Percentiles rank a stretch among this genome's conserved stretches.
These are phyloP conservation scores for Macrophya annulata DNA, from an alignment of 2,888 invertebrate species.

Conservation along the genomic window DNA sequence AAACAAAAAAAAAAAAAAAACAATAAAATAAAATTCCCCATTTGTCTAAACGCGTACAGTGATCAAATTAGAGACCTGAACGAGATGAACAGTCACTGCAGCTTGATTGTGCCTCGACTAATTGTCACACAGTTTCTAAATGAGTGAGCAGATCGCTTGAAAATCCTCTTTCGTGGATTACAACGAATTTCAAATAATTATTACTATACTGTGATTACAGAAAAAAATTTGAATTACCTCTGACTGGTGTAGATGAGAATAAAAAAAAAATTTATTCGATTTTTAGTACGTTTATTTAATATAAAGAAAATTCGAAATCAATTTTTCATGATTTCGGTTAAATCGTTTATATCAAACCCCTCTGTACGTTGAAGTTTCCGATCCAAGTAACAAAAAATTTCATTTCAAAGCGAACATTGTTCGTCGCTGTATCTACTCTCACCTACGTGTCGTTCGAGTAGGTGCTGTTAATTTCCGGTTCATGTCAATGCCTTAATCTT, in stretches of 20 bases:
- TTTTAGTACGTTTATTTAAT: not conserved
- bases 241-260: not conserved
- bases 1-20: not conserved
- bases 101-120: not conserved
- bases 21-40: not conserved
- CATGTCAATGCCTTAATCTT: constrained; percentile 31
- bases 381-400: not conserved
- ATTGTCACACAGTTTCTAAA: constrained; percentile 19
- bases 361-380: constrained; percentile 1
- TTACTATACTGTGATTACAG: not conserved
- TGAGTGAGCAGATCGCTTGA: not conserved
- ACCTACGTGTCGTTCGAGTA: not conserved
- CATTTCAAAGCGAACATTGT: constrained; percentile 10
- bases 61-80: constrained; percentile 12
- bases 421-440: not conserved
- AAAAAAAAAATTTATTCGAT: not conserved
- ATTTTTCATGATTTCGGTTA: not conserved
- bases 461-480: constrained; percentile 43
- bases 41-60: not conserved
- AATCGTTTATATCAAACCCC: not conserved
- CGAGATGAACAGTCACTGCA: constrained; percentile 18
- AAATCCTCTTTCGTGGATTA: not conserved
- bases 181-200: not conserved
- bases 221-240: not conserved
- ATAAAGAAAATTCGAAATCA: not conserved